phyloP scores from a whole-genome alignment of 2,113 vertebrate genomes.

The Theristicus caerulescens region DNA sequence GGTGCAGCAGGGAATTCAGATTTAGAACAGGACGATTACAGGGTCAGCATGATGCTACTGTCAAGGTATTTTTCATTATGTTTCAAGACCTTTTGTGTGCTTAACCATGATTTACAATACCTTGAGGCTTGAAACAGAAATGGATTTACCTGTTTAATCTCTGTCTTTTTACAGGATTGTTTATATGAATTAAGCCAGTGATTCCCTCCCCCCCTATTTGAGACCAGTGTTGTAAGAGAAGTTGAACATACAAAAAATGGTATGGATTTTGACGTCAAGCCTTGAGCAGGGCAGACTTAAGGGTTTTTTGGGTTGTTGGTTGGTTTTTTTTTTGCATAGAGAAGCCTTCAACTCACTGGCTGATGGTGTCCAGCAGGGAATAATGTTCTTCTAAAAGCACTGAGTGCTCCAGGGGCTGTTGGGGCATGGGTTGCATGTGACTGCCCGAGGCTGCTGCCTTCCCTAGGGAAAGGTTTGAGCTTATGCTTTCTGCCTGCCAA shows the following conservation, averaged over 20 bases:
- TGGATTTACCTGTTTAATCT: background rate
- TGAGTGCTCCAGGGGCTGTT: background rate
- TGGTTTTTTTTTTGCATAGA: background rate
- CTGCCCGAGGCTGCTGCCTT: rapidly evolving
- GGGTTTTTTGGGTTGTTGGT: too few species aligned
- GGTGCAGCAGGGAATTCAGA: background rate
- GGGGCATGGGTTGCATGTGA: background rate
- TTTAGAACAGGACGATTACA: background rate
- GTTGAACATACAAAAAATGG: background rate
- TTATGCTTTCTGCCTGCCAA: background rate
- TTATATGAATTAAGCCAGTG: background rate
- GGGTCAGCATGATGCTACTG: background rate
- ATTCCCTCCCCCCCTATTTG: background rate
- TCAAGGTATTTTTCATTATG: background rate
- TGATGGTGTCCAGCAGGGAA: background rate
- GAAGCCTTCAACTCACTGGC: background rate
- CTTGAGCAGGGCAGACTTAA: background rate
- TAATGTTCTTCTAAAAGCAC: background rate
- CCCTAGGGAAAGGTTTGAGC: background rate
- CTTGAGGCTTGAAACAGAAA: background rate
- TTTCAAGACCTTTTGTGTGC: background rate
- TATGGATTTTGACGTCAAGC: background rate
- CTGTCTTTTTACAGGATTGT: background rate
- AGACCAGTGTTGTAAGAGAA: background rate
- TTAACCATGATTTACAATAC: background rate